Evolutionary conservation across 2,888 invertebrate species (phyloP).

Genomic region (Agriotes lineatus): DNA sequence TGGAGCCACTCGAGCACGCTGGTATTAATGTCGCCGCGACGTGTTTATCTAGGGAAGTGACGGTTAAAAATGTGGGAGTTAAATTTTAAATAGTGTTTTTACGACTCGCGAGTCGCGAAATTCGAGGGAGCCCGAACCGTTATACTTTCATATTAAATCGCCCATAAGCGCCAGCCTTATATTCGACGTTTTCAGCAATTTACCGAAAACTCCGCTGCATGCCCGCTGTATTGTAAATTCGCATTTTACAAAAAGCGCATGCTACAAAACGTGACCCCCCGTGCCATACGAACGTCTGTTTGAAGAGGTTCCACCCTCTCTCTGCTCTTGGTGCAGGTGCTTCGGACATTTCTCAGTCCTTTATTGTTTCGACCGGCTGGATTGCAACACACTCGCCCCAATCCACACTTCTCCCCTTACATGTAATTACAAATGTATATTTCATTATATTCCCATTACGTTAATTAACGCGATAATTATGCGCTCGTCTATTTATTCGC

Average conservation of each 20-base stretch:
- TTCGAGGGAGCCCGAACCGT: slow-evolving; percentile 25
- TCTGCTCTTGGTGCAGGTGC: slow-evolving; percentile 47
- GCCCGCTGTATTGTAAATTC: slow-evolving; percentile 47
- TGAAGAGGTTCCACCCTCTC: slow-evolving; percentile 39
- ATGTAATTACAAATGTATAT: slow-evolving; percentile 26
- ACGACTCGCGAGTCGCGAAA: slow-evolving; percentile 36
- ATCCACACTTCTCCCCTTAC: slow-evolving; percentile 16
- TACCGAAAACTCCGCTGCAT: slow-evolving; percentile 45
- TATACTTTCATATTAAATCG: slow-evolving; percentile 47
- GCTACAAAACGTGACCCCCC: slow-evolving; percentile 46
- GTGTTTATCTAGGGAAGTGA: slow-evolving; percentile 28
- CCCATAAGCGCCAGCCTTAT: slow-evolving; percentile 38
- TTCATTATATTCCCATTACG: slow-evolving; percentile 18
- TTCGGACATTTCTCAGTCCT: slow-evolving; percentile 47
- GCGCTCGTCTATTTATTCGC: background rate
- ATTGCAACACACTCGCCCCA: slow-evolving; percentile 41
- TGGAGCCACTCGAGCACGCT: slow-evolving; percentile 18
- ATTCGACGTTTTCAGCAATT: slow-evolving; percentile 43
- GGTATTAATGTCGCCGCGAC: slow-evolving; percentile 21
- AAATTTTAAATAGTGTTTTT: slow-evolving; percentile 44
- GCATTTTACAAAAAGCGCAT: slow-evolving; percentile 49
- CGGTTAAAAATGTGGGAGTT: slow-evolving; percentile 40
- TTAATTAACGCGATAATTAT: slow-evolving; percentile 2
- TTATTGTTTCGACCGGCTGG: slow-evolving; percentile 41
- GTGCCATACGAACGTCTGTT: slow-evolving; percentile 36